Conservation (phyloP, 2,888 invertebrate species). For the Nymphalis c-album region DNA sequence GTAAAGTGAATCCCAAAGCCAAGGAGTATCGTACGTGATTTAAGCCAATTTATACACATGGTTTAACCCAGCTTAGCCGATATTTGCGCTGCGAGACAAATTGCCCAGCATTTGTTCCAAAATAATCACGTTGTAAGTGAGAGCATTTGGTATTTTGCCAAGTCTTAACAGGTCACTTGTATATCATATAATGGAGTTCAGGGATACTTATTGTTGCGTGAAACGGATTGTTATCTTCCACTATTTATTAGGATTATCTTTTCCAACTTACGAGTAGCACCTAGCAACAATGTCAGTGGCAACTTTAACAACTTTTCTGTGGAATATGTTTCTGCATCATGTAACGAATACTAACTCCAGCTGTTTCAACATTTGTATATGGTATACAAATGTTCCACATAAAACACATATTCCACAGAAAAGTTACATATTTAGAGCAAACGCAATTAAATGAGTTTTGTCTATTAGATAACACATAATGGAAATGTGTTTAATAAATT, state of each 20-base stretch:
- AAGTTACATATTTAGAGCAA: too few relatives aligned
- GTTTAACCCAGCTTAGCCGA: slow-evolving; percentile 15
- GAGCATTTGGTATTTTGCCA: slow-evolving; percentile 9
- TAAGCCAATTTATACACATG: slow-evolving; percentile 16
- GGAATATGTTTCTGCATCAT: too few relatives aligned
- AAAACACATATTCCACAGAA: too few relatives aligned
- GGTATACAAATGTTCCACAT: too few relatives aligned
- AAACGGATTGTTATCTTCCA: slow-evolving; percentile 8
- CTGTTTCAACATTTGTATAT: too few relatives aligned
- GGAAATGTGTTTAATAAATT: too few relatives aligned
- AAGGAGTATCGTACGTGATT: slow-evolving; percentile 1
- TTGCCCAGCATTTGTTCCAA: slow-evolving; percentile 7
- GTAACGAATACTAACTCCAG: too few relatives aligned
- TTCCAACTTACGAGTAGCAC: too few relatives aligned
- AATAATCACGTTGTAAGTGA: slow-evolving; percentile 10
- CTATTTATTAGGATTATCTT: background rate
- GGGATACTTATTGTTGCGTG: slow-evolving; percentile 4
- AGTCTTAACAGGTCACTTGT: slow-evolving; percentile 10
- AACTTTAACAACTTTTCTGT: too few relatives aligned
- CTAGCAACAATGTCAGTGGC: too few relatives aligned
- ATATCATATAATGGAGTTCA: background rate
- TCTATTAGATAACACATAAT: too few relatives aligned
- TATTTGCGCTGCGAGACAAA: slow-evolving; percentile 10
- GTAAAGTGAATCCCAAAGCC: slow-evolving; percentile 7
- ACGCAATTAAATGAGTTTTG: too few relatives aligned